A percentile compares a stretch with the other conserved stretches of the same genome.
Conservation (phyloP, 2,113 vertebrate genomes). For the Anser brachyrhynchus region DNA sequence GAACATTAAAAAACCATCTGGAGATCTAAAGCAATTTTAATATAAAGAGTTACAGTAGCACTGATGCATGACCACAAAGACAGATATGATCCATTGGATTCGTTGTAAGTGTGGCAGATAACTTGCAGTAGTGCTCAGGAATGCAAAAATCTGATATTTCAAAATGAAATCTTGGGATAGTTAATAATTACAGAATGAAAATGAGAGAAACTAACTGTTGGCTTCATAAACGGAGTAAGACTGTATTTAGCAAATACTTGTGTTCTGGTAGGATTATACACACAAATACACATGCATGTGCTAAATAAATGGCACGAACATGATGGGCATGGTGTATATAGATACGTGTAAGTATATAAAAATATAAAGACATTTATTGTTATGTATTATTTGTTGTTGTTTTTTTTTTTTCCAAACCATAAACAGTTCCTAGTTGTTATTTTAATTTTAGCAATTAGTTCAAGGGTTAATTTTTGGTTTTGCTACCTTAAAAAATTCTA, state of each 20-base stretch:
- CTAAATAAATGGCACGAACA: neutral
- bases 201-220: neutral
- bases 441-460: neutral
- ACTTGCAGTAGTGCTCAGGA: neutral
- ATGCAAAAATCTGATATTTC: neutral
- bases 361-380: neutral
- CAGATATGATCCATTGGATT: neutral
- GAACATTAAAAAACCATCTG: constrained; percentile 3
- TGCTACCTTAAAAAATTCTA: neutral
- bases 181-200: neutral
- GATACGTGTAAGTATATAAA: neutral
- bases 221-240: neutral
- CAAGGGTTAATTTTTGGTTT: neutral
- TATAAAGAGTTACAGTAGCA: neutral
- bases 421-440: neutral
- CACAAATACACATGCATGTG: neutral
- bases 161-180: neutral
- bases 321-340: neutral
- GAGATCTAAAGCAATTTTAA: neutral
- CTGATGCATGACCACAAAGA: neutral
- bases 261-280: neutral
- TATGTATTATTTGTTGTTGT: neutral
- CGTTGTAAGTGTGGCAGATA: neutral
- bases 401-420: neutral
- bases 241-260: neutral